Base-by-base conservation (phyloP, 1,140 invertebrate species). In the Drosophila rhopaloa region DNA sequence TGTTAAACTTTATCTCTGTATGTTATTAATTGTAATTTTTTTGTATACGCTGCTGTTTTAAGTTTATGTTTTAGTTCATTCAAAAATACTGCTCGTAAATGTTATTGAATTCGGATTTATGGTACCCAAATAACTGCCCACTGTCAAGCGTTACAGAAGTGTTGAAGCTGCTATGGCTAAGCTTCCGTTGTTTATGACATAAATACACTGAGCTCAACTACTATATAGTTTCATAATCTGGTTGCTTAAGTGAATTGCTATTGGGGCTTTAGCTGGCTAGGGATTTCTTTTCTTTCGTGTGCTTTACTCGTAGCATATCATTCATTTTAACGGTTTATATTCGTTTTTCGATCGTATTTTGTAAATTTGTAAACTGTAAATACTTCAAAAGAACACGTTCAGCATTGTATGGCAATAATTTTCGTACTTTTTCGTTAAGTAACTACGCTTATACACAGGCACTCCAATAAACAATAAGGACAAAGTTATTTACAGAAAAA, bases 61-160 rank as follows among this genome's bases (percentile, higher is more conserved):
- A 53, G 9, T 56, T 43, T 40, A 43, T 43, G 2, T 48, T 73
- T 75, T 81, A 16, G 58, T 75, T 82, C 62, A 50, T 77, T 68
- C 50, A 63, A 75, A 74, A 88, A 88, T 88, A 88, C 79, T 86
- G 84, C 72, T 88, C 66, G 79, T 88, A 67, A 82, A 61, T 79
- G 46, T 72, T 81, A 59, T 67, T 77, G 67, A 71, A 71, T 71
- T 74, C 55, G 63, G 63, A 71, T 71, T 82, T 66, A 51, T 66
- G 35, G 53, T 59, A 68, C 61, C 75, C 70, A 78, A 79, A 82
- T 79, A 71, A 63, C 78, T 75, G 59, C 63, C 40, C 81, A 46
- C 29, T 47, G 32, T 57, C 54, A 62, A 54, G 60, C 43, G 24
- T 47, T 65, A 55, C 50, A 59, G 74, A 46, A 60, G 58, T 58